These are phyloP conservation scores for Hylomyscus alleni DNA, from an alignment of 2,797 vertebrate genomes.

Conservation along the genomic window DNA sequence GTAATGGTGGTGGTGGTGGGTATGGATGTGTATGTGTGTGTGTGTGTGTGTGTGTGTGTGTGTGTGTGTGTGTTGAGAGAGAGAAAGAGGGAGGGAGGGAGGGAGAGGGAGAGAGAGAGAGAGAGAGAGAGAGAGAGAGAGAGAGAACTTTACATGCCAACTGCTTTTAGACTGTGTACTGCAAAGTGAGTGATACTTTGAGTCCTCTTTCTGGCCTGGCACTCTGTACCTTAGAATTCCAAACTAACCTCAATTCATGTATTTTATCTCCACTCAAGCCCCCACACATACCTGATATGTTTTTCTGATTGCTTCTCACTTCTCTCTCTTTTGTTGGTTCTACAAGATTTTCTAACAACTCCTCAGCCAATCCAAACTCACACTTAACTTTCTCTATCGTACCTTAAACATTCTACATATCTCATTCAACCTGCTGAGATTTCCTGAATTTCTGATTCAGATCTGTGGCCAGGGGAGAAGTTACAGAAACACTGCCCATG, in stretches of 20 bases:
- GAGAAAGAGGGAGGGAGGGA: too few relatives aligned
- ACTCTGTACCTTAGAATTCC: not conserved
- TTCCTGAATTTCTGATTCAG: not conserved
- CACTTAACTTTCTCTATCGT: not conserved
- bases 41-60: not conserved
- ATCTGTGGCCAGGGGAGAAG: not conserved
- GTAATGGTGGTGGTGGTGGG: too few relatives aligned
- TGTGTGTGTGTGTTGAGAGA: too few relatives aligned
- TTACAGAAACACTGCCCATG: not conserved
- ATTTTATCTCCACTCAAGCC: not conserved
- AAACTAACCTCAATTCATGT: not conserved
- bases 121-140: too few relatives aligned
- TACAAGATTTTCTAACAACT: not conserved
- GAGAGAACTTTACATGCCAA: not conserved
- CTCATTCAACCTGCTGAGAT: not conserved
- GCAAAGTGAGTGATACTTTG: not conserved
- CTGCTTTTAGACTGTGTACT: not conserved
- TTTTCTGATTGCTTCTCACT: not conserved
- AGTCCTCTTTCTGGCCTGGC: slow-evolving; percentile 16
- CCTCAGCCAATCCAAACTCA: not conserved
- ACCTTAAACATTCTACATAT: not conserved
- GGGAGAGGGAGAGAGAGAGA: too few relatives aligned
- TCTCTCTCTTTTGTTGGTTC: not conserved
- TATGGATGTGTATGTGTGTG: not conserved
- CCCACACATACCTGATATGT: not conserved